Evolutionary conservation across 2,888 invertebrate species (phyloP), one percentile per base, ranked within the genome.

Genomic region (Apodemia duryi): DNA sequence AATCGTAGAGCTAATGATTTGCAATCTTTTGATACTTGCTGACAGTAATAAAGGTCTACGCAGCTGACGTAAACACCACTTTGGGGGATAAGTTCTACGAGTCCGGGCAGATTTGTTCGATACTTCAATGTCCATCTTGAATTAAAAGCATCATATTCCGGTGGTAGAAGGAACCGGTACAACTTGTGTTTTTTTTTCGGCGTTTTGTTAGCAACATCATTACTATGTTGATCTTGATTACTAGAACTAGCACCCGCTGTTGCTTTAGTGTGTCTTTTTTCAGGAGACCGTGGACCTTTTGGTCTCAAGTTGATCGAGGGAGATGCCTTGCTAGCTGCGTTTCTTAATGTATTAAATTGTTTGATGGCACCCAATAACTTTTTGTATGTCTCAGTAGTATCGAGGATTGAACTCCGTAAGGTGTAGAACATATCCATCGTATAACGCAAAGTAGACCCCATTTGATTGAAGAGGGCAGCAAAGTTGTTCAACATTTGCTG

Each of bases 101-200:
- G 61, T 54, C 67, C 67, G 61, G 67, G 67, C 63, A 52, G 21
- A 63, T 67, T 28, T 43, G 10, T 52, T 63, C 51, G 66, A 66
- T 70, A 67, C 66, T 68, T 69, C 63, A 70, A 63, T 63, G 68
- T 70, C 69, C 68, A 69, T 65, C 41, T 67, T 60, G 70, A 65
- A 66, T 70, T 66, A 62, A 54, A 2, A 61, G 68, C 29, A 67
- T 70, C 66, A 67, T 69, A 70, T 63, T 70, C 62, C 61, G 60
- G 35, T 61, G 62, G 65, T 68, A 65, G 61, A 63, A 63, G 60
- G 38, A 67, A 64, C 46, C 63, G 66, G 46, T 41, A 68, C 66
- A 51, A 60, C 63, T 62, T 21, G 21, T 21, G 57, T 29, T 65
- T 63, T 65, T 62, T 68, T 54, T 61, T 61, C n/a, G n/a, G 13